Evolutionary conservation across 2,113 vertebrate genomes (phyloP).

Genomic region (Pollachius pollachius): DNA sequence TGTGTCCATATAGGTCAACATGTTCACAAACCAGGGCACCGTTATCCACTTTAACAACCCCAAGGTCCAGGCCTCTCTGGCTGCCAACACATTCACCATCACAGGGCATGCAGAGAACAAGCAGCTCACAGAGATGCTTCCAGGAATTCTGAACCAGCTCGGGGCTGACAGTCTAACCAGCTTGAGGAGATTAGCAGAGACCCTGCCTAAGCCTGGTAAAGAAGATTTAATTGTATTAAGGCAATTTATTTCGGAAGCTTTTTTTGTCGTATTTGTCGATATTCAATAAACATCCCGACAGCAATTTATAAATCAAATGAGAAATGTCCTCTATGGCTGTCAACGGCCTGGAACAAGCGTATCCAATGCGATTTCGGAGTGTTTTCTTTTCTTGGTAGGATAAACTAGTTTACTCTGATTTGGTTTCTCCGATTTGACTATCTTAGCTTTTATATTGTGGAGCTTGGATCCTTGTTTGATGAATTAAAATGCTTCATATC

Average conservation of each 20-base stretch:
- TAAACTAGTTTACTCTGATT: too few relatives aligned
- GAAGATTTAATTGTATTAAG: too few relatives aligned
- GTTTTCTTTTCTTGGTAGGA: too few relatives aligned
- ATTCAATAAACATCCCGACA: neutral
- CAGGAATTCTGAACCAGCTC: constrained; percentile 93
- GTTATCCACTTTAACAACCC: constrained; percentile 99
- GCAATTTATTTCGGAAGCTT: neutral
- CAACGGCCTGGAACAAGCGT: too few relatives aligned
- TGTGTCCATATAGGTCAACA: constrained; percentile 82
- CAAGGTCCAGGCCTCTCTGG: constrained; percentile 95
- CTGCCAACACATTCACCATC: constrained; percentile 96
- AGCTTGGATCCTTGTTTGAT: neutral
- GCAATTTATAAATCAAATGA: too few relatives aligned
- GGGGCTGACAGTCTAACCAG: constrained; percentile 95
- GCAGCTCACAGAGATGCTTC: constrained; percentile 97
- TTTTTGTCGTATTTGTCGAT: neutral
- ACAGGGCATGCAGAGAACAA: constrained; percentile 96
- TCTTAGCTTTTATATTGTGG: too few relatives aligned
- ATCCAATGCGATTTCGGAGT: neutral
- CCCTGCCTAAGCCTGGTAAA: constrained; percentile 86
- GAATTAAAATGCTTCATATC: neutral
- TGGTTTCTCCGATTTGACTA: neutral
- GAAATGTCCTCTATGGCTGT: too few relatives aligned
- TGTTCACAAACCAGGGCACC: constrained; percentile 98
- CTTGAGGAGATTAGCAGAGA: constrained; percentile 92